Evolutionary conservation across 2,797 vertebrate genomes (phyloP).

Genomic region (Acanthis flammea): DNA sequence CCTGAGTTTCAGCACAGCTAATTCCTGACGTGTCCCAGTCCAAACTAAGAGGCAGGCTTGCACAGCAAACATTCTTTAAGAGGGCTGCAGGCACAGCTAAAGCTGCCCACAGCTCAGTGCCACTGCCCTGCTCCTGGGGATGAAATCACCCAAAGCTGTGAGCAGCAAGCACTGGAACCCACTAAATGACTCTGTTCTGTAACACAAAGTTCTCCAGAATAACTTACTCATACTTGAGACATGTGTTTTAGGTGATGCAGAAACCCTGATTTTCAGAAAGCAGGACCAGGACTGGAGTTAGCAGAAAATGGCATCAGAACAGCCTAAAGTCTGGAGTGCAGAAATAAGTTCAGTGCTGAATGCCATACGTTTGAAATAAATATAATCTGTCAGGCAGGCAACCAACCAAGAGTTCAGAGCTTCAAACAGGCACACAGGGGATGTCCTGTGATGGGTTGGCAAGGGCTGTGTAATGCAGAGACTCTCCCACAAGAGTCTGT

Average conservation of each 20-base stretch:
- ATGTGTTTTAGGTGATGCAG: background rate
- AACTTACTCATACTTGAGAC: background rate
- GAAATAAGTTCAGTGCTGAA: background rate
- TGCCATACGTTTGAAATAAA: background rate
- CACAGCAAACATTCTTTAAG: background rate
- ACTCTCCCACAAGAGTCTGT: background rate
- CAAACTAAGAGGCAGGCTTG: background rate
- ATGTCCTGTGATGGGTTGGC: background rate
- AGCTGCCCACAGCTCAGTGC: background rate
- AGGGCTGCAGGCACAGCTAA: background rate
- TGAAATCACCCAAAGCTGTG: background rate
- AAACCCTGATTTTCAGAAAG: background rate
- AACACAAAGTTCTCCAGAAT: background rate
- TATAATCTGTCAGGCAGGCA: background rate
- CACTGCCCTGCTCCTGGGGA: background rate
- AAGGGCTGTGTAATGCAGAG: background rate
- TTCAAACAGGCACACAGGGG: background rate
- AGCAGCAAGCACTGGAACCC: background rate
- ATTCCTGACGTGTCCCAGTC: background rate
- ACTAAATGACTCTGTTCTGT: background rate
- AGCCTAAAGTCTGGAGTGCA: background rate
- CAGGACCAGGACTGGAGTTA: background rate
- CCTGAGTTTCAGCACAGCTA: background rate
- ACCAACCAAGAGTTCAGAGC: background rate
- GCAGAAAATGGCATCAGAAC: background rate